These are phyloP conservation scores for Agonopterix subpropinquella DNA, from an alignment of 2,888 invertebrate genomes.

Conservation along the genomic window DNA sequence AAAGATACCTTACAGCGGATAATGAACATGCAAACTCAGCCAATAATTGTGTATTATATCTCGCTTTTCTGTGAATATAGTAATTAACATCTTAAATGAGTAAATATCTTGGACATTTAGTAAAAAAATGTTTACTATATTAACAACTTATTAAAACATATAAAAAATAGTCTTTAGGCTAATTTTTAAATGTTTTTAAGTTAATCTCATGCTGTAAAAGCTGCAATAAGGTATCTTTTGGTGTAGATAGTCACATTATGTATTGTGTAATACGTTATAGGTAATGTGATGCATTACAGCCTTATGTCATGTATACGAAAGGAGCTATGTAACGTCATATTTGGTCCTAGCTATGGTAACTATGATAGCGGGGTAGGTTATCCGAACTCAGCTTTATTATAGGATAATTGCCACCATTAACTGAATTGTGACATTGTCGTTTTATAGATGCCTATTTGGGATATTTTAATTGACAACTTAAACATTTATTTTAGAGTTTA, in stretches of 20 bases:
- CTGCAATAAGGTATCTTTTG: conserved; percentile 1
- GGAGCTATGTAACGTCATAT: conserved; percentile 53
- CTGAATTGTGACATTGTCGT: conserved; percentile 2
- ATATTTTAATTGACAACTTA: neutral
- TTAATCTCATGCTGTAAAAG: neutral
- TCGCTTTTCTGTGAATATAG: too few species aligned
- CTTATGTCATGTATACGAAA: conserved; percentile 84
- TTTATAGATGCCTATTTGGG: neutral
- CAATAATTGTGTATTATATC: too few species aligned
- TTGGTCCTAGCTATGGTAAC: conserved; percentile 54
- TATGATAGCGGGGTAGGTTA: conserved; percentile 43
- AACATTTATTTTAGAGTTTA: too few species aligned
- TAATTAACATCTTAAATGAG: too few species aligned
- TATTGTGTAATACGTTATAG: conserved; percentile 32
- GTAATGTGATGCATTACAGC: conserved; percentile 74
- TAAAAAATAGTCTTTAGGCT: too few species aligned
- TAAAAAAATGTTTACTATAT: too few species aligned
- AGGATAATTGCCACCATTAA: conserved; percentile 46
- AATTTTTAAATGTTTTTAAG: conserved; percentile 6
- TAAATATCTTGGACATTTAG: too few species aligned
- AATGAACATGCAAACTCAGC: too few species aligned
- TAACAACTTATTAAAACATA: too few species aligned
- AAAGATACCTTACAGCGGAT: too few species aligned
- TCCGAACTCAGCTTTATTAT: conserved; percentile 67
- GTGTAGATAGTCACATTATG: too few species aligned